These are phyloP conservation scores for Trachelus stipa DNA, from an alignment of 2,888 invertebrate species.

Conservation along the genomic window DNA sequence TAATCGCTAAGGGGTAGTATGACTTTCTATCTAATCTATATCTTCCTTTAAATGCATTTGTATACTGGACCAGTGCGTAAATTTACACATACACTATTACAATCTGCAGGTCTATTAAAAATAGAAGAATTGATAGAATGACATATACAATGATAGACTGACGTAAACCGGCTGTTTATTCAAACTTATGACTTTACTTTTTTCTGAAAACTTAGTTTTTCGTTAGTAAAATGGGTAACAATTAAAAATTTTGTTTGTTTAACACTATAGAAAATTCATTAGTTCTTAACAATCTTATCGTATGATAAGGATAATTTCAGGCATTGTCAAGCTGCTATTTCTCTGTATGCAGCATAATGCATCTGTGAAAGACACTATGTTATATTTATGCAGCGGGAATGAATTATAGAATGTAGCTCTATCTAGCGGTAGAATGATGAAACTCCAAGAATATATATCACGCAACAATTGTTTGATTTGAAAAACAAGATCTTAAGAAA, in stretches of 20 bases:
- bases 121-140: not conserved
- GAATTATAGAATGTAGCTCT: not conserved
- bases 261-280: not conserved
- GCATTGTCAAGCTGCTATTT: not conserved
- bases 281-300: not conserved
- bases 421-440: not conserved
- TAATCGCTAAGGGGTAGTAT: not conserved
- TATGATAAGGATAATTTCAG: not conserved
- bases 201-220: not conserved
- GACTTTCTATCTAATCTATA: not conserved
- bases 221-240: not conserved
- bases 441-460: not conserved
- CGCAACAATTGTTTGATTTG: not conserved
- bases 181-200: not conserved
- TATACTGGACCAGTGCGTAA: not conserved
- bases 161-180: too few relatives aligned
- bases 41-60: not conserved
- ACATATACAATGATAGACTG: not conserved
- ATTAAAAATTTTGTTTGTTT: not conserved
- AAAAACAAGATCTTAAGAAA: not conserved
- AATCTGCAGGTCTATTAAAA: not conserved
- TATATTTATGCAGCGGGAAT: not conserved
- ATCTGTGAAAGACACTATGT: not conserved
- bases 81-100: too few relatives aligned
- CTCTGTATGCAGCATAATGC: not conserved